A percentile compares a stretch with the other conserved stretches of the same genome.
Conservation (phyloP, 2,113 vertebrate genomes). For the Megaceryle maxima region DNA sequence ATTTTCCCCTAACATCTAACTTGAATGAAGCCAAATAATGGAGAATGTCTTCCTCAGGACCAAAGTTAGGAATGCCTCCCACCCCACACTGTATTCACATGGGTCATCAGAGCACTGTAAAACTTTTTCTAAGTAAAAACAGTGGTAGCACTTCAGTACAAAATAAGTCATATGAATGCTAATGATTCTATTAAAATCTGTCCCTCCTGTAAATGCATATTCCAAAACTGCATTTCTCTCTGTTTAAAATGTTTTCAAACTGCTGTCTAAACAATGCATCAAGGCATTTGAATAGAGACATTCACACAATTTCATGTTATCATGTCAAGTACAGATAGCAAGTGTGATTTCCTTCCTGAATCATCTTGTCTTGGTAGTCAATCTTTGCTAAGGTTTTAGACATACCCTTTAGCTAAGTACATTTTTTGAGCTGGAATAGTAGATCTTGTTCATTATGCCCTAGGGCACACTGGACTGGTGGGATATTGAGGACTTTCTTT, state of each 20-base stretch:
- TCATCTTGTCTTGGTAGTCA: conserved; percentile 43
- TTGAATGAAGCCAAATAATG: not conserved
- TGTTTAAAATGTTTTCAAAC: conserved; percentile 3
- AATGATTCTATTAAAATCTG: not conserved
- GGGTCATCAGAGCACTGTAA: not conserved
- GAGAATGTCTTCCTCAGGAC: not conserved
- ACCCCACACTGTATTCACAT: not conserved
- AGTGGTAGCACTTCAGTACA: not conserved
- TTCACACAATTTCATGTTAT: not conserved
- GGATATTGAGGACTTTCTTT: not conserved
- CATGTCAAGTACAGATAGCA: conserved; percentile 16
- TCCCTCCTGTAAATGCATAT: not conserved
- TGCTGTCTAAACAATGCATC: conserved; percentile 7
- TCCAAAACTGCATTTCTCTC: not conserved
- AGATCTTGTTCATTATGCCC: not conserved
- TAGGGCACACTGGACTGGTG: not conserved
- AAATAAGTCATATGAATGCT: not conserved
- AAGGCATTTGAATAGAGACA: not conserved
- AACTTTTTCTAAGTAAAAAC: not conserved
- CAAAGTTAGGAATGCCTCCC: not conserved
- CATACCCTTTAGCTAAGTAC: not conserved
- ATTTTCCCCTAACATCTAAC: not conserved
- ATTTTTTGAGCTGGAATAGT: not conserved
- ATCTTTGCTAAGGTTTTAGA: conserved; percentile 13
- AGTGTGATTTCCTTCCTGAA: conserved; percentile 40